Evolutionary conservation across 2,888 invertebrate species (phyloP).

Genomic region (Protophormia terraenovae): DNA sequence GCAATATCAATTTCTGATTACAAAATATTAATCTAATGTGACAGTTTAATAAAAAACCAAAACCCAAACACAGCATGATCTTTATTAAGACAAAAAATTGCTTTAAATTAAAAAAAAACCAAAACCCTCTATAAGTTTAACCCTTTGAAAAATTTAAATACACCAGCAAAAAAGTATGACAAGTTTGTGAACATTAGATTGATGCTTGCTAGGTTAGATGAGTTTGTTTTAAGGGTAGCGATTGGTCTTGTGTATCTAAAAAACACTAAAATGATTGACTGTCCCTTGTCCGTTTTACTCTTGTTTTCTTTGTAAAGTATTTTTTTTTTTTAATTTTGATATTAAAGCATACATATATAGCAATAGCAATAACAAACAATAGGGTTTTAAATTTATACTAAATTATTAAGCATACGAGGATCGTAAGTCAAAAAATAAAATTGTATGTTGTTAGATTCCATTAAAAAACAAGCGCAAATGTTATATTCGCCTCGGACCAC

Average conservation of each 20-base stretch:
- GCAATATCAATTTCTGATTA: background rate
- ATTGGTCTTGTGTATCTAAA: conserved; percentile 1
- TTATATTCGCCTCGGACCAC: too few species aligned
- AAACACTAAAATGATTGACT: conserved; percentile 52
- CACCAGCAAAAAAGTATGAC: too few species aligned
- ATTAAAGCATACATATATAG: conserved; percentile 38
- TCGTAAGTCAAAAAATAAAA: too few species aligned
- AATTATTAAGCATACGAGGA: conserved; percentile 33
- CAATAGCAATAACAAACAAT: conserved; percentile 39
- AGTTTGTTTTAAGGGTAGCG: conserved; percentile 20
- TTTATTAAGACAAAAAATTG: background rate
- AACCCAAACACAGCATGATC: conserved; percentile 15
- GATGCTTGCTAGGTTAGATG: background rate
- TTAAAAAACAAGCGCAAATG: too few species aligned
- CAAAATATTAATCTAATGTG: conserved; percentile 24
- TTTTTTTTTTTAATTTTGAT: conserved; percentile 19
- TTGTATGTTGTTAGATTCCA: too few species aligned
- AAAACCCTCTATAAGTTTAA: conserved; percentile 19
- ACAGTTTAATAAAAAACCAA: conserved; percentile 29
- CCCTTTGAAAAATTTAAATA: conserved; percentile 30
- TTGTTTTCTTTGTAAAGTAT: conserved; percentile 5
- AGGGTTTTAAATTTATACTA: conserved; percentile 37
- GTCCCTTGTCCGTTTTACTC: conserved; percentile 49
- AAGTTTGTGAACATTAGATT: conserved; percentile 25
- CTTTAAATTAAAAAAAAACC: background rate